Evolutionary conservation across 1,140 invertebrate species (phyloP).

Genomic region (Archivesica marissinica): DNA sequence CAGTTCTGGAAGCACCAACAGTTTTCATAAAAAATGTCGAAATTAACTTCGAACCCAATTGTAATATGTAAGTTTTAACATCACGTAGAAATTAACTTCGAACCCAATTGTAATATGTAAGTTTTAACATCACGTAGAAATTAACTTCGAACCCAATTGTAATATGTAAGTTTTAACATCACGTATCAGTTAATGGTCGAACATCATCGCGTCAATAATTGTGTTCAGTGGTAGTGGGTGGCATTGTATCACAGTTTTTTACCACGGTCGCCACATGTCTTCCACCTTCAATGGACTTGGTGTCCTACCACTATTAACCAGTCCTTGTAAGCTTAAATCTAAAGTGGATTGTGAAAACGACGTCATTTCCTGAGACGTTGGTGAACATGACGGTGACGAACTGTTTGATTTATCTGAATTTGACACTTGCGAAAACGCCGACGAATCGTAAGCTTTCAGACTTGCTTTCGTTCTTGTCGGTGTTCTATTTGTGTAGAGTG

Average conservation of each 20-base stretch:
- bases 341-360: constrained; percentile 23
- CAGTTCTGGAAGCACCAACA: too few species aligned
- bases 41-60: too few species aligned
- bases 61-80: too few species aligned
- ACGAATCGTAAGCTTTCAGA: constrained; percentile 56
- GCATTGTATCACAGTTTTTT: not conserved
- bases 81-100: too few species aligned
- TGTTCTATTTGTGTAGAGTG: not conserved
- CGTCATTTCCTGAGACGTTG: constrained; percentile 12
- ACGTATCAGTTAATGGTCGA: not conserved
- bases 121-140: too few species aligned
- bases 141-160: not conserved
- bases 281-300: constrained; percentile 62
- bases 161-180: not conserved
- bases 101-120: too few species aligned
- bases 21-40: too few species aligned
- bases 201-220: not conserved
- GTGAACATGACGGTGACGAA: constrained; percentile 54
- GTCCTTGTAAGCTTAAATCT: constrained; percentile 42
- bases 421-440: constrained; percentile 57
- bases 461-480: constrained; percentile 63
- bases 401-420: constrained; percentile 20
- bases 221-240: not conserved
- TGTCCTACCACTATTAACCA: constrained; percentile 43
- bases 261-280: constrained; percentile 61